Evolutionary conservation across 2,888 invertebrate species (phyloP).

Genomic region (Rotaria sp.): DNA sequence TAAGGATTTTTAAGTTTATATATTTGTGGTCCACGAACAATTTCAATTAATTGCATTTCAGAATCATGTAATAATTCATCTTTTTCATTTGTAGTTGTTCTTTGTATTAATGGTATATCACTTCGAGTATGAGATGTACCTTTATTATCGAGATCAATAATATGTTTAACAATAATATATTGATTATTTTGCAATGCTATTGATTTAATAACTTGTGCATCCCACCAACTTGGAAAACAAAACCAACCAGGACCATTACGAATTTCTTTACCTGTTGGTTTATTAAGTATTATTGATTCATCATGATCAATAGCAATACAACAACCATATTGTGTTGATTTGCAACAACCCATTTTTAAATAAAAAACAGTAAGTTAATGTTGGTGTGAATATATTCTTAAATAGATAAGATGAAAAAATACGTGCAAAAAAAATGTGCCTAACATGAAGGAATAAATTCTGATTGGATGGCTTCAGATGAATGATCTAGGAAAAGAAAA

Average conservation of each 20-base stretch:
- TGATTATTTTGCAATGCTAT: neutral
- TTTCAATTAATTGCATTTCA: neutral
- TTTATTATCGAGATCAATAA: neutral
- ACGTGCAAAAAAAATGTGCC: no score
- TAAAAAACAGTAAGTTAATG: neutral
- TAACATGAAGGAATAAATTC: no score
- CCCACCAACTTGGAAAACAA: neutral
- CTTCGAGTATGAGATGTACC: neutral
- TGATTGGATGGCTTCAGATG: no score
- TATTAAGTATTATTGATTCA: neutral
- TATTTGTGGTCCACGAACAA: slow-evolving; percentile 19
- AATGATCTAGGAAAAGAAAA: no score
- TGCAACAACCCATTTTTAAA: neutral
- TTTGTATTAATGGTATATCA: neutral
- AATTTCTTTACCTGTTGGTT: slow-evolving; percentile 12
- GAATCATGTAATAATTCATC: neutral
- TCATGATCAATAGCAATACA: slow-evolving; percentile 7
- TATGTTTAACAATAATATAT: slow-evolving; percentile 1
- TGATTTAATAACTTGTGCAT: neutral
- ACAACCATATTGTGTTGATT: neutral
- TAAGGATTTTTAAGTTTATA: neutral
- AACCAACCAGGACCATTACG: slow-evolving; percentile 24
- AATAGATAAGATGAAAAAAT: no score
- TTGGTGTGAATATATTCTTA: neutral
- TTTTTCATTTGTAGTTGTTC: neutral